A percentile compares a stretch with the other conserved stretches of the same genome.
phyloP scores from a whole-genome alignment of 2,797 vertebrate genomes.

The Oryzias sinensis region DNA sequence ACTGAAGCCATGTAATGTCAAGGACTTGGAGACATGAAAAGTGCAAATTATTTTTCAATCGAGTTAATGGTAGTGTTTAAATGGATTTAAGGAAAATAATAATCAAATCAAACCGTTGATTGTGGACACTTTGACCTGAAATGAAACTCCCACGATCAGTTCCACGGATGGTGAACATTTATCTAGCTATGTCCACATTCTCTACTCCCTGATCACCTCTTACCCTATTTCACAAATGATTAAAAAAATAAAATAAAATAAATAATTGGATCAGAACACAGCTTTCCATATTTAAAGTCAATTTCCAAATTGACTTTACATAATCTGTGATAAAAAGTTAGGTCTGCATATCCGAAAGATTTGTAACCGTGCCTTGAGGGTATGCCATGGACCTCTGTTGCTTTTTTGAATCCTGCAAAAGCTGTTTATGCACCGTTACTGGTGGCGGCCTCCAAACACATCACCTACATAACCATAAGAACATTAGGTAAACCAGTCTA shows the following conservation, averaged over 20 bases:
- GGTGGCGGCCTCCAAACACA: slow-evolving; percentile 2
- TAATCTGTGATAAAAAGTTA: not conserved
- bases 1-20: not conserved
- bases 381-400: slow-evolving; percentile 2
- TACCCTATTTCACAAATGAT: not conserved
- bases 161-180: slow-evolving; percentile 11
- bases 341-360: not conserved
- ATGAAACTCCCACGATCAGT: slow-evolving; percentile 2
- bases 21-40: not conserved
- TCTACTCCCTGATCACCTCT: slow-evolving; percentile 7
- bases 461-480: not conserved
- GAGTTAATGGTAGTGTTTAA: not conserved
- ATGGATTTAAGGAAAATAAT: too few relatives aligned
- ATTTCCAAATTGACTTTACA: not conserved
- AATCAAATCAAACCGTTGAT: not conserved
- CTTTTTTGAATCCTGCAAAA: slow-evolving; percentile 4
- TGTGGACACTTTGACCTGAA: slow-evolving; percentile 9
- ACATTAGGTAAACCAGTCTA: not conserved
- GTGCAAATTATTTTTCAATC: too few relatives aligned
- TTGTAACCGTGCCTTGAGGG: not conserved
- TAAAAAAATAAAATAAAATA: not conserved
- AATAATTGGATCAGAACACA: not conserved
- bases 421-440: not conserved
- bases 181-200: slow-evolving; percentile 2
- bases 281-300: not conserved